Evolutionary conservation across 2,113 vertebrate species (phyloP).

Genomic region (Capricornis sumatraensis): DNA sequence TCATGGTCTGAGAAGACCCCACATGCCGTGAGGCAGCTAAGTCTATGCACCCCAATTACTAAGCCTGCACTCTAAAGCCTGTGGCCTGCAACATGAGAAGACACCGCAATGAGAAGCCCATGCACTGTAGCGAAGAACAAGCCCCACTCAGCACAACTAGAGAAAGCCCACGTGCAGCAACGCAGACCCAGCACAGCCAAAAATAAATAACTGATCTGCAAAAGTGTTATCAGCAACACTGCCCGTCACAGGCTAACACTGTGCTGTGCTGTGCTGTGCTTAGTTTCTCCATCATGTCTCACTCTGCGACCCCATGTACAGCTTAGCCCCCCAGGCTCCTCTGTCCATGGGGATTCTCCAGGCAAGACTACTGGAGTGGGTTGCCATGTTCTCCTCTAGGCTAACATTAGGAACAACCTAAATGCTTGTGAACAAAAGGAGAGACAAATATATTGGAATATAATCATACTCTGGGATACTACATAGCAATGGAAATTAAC

Average conservation of each 20-base stretch:
- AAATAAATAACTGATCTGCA: not conserved
- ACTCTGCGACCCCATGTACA: not conserved
- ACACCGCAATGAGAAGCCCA: not conserved
- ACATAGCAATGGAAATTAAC: not conserved
- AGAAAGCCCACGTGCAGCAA: not conserved
- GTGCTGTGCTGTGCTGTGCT: not conserved
- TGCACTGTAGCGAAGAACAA: not conserved
- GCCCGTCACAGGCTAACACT: not conserved
- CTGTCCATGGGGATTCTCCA: not conserved
- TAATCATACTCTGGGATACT: not conserved
- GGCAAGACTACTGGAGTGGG: not conserved
- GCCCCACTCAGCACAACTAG: not conserved
- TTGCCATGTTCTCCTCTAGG: not conserved
- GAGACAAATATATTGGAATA: not conserved
- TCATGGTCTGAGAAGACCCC: not conserved
- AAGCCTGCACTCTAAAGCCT: not conserved
- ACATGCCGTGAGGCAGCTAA: not conserved
- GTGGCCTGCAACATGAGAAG: not conserved
- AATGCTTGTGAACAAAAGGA: not conserved
- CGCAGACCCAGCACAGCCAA: not conserved
- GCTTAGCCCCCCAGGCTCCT: not conserved
- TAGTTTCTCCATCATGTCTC: fast-evolving
- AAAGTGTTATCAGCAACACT: not conserved
- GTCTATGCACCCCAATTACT: not conserved
- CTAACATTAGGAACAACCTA: not conserved